Base-by-base conservation (phyloP, 2,113 vertebrate genomes). In the Cnemophilus loriae region DNA sequence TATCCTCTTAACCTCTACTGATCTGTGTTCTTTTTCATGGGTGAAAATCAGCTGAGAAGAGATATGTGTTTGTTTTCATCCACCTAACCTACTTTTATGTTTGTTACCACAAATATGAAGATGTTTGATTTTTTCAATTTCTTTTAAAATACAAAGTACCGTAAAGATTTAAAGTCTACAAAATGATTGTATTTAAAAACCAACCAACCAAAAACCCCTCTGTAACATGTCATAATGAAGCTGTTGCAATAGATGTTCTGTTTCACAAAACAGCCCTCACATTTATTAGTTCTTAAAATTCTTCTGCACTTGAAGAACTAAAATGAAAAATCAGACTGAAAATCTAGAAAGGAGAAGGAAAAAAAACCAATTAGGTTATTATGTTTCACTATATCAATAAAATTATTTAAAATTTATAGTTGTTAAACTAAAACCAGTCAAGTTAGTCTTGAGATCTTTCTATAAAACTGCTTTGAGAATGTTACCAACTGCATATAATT, bases 1-100 rank as follows among this genome's bases (percentile, higher is more conserved):
- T 84, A 78, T 84, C 56, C 16, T 65, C 70, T 91, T 97, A 97
- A 97, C 90, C 49, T 87, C 46, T 96, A 87, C 95, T 96, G 69
- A 96, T 93, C 55, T 42, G 27, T 77, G 52, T 90, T 88, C 78
- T 20, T 79, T 82, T 69, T 79, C 57, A 44, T 89, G 85, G 78
- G 74, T 94, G 90, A 85, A 78, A 90, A 89, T 60, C 87, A 83
- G 50, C 56, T 81, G 55, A 69, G 71, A 71, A 60, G 74, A 75
- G 17, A 39, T 26, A 55, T 18, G 35, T 77, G 35, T 91, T 83
- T 78, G 78, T 89, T 81, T 92, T 96, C 64, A 86, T 89, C 70
- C 33, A 64, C 2, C 14, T 96, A 95, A 94, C 53, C 76, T 76
- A 92, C 79, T 92, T 91, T 84, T 50, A 19, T 39, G 61, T 87